Evolutionary conservation across 1,140 invertebrate genomes (phyloP).

Genomic region (Gerris buenoi): DNA sequence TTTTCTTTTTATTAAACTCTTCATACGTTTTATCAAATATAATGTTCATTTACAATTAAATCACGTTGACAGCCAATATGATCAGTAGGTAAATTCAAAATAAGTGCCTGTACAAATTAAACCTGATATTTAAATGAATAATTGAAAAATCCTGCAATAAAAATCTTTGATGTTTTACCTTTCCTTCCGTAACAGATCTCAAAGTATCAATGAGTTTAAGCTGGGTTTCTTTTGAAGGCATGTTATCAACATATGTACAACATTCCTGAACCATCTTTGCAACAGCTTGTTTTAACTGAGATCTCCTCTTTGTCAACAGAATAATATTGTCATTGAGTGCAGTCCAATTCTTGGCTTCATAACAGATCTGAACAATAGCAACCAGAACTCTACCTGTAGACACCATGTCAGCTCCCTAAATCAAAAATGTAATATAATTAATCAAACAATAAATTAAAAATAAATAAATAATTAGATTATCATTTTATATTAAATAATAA

Average conservation of each 20-base stretch:
- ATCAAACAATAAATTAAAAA: no score
- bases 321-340: constrained; percentile 89
- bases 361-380: constrained; percentile 86
- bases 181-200: constrained; percentile 89
- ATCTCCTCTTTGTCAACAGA: constrained; percentile 78
- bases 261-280: constrained; percentile 99
- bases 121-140: no score
- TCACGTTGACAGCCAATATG: no score
- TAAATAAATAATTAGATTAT: no score
- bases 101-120: no score
- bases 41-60: no score
- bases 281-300: constrained; percentile 93
- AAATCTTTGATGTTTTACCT: no score
- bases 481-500: no score
- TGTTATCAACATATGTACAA: constrained; percentile 85
- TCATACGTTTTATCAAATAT: no score
- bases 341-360: constrained; percentile 82
- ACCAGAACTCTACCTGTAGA: constrained; percentile 89
- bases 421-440: constrained; percentile 12
- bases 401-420: constrained; percentile 78
- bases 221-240: constrained; percentile 75
- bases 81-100: no score
- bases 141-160: no score
- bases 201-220: constrained; percentile 93
- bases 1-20: no score